Percentiles rank a stretch among this genome's conserved stretches.
Conservation (phyloP, 2,888 invertebrate genomes). For the Pseudococcus jackbeardsleyi region DNA sequence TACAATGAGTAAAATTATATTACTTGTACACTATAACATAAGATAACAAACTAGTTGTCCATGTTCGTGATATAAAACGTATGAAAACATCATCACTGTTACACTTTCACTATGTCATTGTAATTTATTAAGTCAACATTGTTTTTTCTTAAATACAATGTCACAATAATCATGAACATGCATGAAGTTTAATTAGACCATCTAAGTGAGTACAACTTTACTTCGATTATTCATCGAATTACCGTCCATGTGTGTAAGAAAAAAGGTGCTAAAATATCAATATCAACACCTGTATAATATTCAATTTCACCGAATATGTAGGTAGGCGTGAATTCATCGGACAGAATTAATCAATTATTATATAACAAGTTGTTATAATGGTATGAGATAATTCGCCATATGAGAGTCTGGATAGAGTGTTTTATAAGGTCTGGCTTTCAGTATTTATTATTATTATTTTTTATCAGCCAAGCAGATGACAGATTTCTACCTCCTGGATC, state of each 20-base stretch:
- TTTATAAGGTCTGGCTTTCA: neutral
- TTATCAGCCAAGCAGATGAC: constrained; percentile 11
- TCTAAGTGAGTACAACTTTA: neutral
- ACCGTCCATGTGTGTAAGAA: neutral
- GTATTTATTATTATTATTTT: neutral
- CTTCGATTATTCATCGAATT: constrained; percentile 1
- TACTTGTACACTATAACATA: neutral
- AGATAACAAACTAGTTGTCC: constrained; percentile 26
- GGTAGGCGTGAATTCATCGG: neutral
- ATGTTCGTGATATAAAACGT: constrained; percentile 29
- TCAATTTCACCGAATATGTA: constrained; percentile 7
- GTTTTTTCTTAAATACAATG: constrained; percentile 46
- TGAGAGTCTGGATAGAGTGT: neutral
- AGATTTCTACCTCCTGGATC: constrained; percentile 18
- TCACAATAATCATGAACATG: constrained; percentile 52
- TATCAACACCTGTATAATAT: neutral
- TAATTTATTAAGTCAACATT: constrained; percentile 47
- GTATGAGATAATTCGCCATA: neutral
- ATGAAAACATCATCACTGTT: constrained; percentile 52
- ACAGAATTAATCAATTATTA: neutral
- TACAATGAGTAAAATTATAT: constrained; percentile 29
- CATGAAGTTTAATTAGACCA: constrained; percentile 19
- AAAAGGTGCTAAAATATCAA: neutral
- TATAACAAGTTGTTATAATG: neutral
- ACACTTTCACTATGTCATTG: constrained; percentile 43